Percentiles rank a stretch among this genome's conserved stretches.
phyloP scores from a whole-genome alignment of 2,888 invertebrate species.

The Horisme vitalbata region DNA sequence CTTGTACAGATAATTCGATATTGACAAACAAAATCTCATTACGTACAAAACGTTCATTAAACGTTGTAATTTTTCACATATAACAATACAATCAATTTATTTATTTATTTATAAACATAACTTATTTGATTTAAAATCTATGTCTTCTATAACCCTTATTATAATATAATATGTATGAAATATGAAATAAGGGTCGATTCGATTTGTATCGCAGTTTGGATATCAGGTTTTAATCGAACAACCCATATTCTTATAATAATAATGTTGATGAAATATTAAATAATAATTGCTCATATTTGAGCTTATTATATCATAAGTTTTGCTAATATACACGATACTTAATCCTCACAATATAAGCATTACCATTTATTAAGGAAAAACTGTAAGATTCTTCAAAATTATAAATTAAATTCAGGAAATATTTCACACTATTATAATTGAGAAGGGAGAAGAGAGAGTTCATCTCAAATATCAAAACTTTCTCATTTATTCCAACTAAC shows the following conservation, averaged over 20 bases:
- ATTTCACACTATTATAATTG: too few species aligned
- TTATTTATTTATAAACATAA: not conserved
- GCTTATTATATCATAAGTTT: slow-evolving; percentile 30
- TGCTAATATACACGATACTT: slow-evolving; percentile 29
- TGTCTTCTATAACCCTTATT: slow-evolving; percentile 1
- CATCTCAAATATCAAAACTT: too few species aligned
- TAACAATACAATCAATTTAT: too few species aligned
- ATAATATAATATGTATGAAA: too few species aligned
- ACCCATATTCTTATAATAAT: not conserved
- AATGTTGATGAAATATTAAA: slow-evolving; percentile 12
- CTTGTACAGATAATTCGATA: too few species aligned
- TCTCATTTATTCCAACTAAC: too few species aligned
- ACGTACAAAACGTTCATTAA: not conserved
- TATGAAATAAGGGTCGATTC: too few species aligned
- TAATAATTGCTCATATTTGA: slow-evolving; percentile 33
- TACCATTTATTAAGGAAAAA: not conserved
- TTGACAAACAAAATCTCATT: not conserved
- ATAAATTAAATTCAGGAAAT: not conserved
- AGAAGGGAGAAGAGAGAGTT: too few species aligned
- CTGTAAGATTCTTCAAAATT: slow-evolving; percentile 1
- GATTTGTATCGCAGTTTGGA: too few species aligned
- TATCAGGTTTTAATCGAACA: not conserved
- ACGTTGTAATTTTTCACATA: too few species aligned
- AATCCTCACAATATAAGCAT: not conserved
- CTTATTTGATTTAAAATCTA: slow-evolving; percentile 1